Evolutionary conservation across 2,113 vertebrate species (phyloP).

Genomic region (Myiopsitta monachus): DNA sequence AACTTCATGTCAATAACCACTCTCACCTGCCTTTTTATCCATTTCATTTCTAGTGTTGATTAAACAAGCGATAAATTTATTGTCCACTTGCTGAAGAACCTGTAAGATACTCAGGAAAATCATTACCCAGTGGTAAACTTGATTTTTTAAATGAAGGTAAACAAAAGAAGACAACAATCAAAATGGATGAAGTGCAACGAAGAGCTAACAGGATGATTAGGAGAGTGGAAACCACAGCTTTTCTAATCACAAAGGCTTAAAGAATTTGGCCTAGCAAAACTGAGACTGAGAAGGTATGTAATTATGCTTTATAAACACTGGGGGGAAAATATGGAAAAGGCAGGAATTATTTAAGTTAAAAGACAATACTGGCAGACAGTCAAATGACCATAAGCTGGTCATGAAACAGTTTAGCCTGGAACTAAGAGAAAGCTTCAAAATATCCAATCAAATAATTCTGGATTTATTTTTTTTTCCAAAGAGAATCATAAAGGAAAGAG

Average conservation of each 20-base stretch:
- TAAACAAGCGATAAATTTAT: slow-evolving; percentile 97
- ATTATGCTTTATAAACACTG: not conserved
- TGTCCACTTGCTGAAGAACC: slow-evolving; percentile 97
- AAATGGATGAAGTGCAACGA: not conserved
- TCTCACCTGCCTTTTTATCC: slow-evolving; percentile 70
- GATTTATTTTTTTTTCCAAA: not conserved
- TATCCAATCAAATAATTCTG: not conserved
- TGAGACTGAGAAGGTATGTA: not conserved
- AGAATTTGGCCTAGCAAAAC: not conserved
- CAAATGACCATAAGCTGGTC: not conserved
- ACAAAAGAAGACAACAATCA: not conserved
- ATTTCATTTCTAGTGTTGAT: slow-evolving; percentile 80
- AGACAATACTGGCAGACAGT: not conserved
- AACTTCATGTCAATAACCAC: not conserved
- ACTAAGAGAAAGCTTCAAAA: not conserved
- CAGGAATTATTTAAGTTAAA: not conserved
- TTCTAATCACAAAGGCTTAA: not conserved
- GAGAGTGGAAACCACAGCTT: not conserved
- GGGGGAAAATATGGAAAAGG: not conserved
- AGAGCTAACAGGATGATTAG: not conserved
- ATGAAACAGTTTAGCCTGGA: not conserved
- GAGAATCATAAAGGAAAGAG: not conserved
- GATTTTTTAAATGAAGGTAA: not conserved
- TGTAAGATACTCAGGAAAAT: slow-evolving; percentile 67
- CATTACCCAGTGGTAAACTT: not conserved